A percentile compares a stretch with the other conserved stretches of the same genome.
These are phyloP conservation scores for Hypocryptadius cinnamomeus DNA, from an alignment of 2,113 vertebrate species.

Conservation along the genomic window DNA sequence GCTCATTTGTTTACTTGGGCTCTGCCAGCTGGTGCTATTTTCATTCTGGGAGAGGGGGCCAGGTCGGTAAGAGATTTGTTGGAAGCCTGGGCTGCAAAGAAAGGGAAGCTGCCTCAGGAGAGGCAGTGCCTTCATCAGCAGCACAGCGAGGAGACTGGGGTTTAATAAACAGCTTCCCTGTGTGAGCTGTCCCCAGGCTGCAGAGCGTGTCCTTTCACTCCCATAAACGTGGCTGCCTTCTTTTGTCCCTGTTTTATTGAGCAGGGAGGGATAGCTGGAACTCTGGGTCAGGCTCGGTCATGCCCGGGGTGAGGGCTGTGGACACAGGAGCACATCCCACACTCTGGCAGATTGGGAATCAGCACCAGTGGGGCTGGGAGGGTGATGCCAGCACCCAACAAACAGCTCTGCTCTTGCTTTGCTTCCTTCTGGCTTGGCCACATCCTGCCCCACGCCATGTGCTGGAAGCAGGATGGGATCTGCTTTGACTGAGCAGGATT, in stretches of 20 bases:
- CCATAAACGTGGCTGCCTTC: not conserved
- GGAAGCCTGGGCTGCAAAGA: not conserved
- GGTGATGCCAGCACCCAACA: not conserved
- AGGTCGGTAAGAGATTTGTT: not conserved
- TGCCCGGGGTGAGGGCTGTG: fast-evolving
- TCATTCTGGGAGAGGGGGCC: not conserved
- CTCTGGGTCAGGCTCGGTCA: not conserved
- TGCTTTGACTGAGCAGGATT: not conserved
- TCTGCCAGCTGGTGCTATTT: not conserved
- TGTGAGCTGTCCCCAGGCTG: not conserved
- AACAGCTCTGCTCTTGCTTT: not conserved
- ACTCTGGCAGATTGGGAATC: fast-evolving
- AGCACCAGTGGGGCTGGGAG: not conserved
- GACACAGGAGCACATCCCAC: not conserved
- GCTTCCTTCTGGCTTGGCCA: not conserved
- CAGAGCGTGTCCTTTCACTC: not conserved
- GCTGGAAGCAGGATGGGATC: not conserved
- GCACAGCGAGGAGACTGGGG: not conserved
- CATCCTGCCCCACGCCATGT: not conserved
- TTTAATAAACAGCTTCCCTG: not conserved
- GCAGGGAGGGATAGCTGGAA: not conserved
- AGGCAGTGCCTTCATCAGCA: not conserved
- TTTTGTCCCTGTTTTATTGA: not conserved
- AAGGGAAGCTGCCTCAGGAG: not conserved
- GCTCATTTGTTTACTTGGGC: conserved; percentile 9